Percentiles rank a stretch among this genome's conserved stretches.
phyloP scores from a whole-genome alignment of 2,888 invertebrate genomes.

The Dromius quadrimaculatus region DNA sequence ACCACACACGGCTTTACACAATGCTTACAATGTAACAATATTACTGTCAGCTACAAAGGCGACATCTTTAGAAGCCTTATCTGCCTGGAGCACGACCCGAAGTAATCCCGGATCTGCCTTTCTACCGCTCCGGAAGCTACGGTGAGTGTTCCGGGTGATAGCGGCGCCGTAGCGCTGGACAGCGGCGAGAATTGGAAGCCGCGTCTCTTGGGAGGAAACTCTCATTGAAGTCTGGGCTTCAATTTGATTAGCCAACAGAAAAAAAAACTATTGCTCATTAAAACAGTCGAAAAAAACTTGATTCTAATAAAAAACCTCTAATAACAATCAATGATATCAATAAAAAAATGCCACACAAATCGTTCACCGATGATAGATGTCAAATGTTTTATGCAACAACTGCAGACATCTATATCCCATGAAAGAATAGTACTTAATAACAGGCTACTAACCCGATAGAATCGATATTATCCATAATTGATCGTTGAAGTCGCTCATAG shows the following conservation, averaged over 20 bases:
- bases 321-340: constrained; percentile 27
- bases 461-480: constrained; percentile 49
- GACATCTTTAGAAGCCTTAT: constrained; percentile 2
- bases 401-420: constrained; percentile 14
- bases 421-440: constrained; percentile 34
- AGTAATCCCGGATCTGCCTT: constrained; percentile 8
- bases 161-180: neutral
- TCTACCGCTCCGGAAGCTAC: constrained; percentile 1
- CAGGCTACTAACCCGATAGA: constrained; percentile 35
- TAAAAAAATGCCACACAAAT: constrained; percentile 40
- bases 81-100: neutral
- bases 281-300: too few species aligned
- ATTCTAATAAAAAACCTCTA: too few species aligned
- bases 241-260: too few species aligned
- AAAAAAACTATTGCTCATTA: too few species aligned
- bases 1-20: neutral
- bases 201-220: neutral
- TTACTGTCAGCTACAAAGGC: neutral
- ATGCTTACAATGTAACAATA: neutral
- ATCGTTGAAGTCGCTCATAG: neutral
- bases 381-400: constrained; percentile 42
- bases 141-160: too few species aligned
- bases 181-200: neutral
- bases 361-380: constrained; percentile 13
- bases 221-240: too few species aligned